Evolutionary conservation across 2,888 invertebrate species (phyloP).

Genomic region (Meteorus colon): DNA sequence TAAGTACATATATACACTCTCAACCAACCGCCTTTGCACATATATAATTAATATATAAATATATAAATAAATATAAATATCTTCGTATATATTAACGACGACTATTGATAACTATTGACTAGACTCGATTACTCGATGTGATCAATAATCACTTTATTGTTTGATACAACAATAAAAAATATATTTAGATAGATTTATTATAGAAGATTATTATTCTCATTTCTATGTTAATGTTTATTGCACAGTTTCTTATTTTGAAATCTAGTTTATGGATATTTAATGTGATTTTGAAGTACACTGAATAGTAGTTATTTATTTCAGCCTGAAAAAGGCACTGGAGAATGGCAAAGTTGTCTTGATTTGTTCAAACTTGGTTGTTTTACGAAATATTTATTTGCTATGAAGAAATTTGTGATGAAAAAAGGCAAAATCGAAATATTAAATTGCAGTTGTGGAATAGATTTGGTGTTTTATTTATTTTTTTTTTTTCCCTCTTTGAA

Average conservation of each 20-base stretch:
- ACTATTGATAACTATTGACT: neutral
- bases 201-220: too few relatives aligned
- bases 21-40: slow-evolving; percentile 14
- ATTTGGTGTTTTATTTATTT: neutral
- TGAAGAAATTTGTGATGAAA: too few relatives aligned
- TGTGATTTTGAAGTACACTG: too few relatives aligned
- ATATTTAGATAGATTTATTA: neutral
- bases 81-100: slow-evolving; percentile 1
- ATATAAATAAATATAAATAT: neutral
- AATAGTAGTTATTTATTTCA: neutral
- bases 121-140: neutral
- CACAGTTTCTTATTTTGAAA: too few relatives aligned
- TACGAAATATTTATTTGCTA: slow-evolving; percentile 8
- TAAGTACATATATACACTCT: slow-evolving; percentile 1
- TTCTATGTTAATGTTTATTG: too few relatives aligned
- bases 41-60: slow-evolving; percentile 18
- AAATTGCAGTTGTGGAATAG: neutral
- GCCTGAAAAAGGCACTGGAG: slow-evolving; percentile 28
- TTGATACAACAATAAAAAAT: neutral
- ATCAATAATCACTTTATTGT: neutral
- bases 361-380: slow-evolving; percentile 18
- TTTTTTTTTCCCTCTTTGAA: too few relatives aligned
- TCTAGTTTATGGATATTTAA: too few relatives aligned
- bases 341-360: slow-evolving; percentile 27
- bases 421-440: neutral